phyloP scores from a whole-genome alignment of 2,113 vertebrate genomes.

The Cephalopterus ornatus region DNA sequence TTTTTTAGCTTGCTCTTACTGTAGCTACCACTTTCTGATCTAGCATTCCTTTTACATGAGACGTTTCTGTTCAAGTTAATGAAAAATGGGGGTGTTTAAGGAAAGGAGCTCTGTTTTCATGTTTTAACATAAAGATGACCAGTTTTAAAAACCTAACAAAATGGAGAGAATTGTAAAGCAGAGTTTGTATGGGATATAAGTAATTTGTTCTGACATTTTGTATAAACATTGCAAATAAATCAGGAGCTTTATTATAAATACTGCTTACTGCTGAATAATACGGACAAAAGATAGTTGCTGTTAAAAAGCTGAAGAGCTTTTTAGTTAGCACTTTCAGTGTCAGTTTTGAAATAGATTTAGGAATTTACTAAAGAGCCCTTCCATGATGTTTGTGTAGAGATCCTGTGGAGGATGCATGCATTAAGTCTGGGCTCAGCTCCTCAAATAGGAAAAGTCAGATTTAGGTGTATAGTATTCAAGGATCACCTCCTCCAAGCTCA shows the following conservation, averaged over 20 bases:
- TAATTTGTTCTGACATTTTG: conserved; percentile 14
- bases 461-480: not conserved
- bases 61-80: not conserved
- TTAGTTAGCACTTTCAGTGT: not conserved
- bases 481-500: not conserved
- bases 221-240: conserved; percentile 29
- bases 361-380: not conserved
- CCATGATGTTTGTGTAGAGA: not conserved
- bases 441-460: not conserved
- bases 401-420: not conserved
- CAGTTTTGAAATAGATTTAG: not conserved
- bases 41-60: not conserved
- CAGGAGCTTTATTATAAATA: not conserved
- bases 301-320: not conserved
- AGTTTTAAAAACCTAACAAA: not conserved
- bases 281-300: not conserved
- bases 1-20: not conserved
- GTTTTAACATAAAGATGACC: conserved; percentile 7
- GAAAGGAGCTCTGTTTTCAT: not conserved
- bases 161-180: not conserved
- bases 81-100: not conserved
- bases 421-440: not conserved
- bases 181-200: not conserved
- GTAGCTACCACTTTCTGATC: not conserved
- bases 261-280: not conserved